Percentiles rank a stretch among this genome's conserved stretches.
Evolutionary conservation across 1,140 invertebrate species (phyloP).

Genomic region (Rhyacophila brunnea): DNA sequence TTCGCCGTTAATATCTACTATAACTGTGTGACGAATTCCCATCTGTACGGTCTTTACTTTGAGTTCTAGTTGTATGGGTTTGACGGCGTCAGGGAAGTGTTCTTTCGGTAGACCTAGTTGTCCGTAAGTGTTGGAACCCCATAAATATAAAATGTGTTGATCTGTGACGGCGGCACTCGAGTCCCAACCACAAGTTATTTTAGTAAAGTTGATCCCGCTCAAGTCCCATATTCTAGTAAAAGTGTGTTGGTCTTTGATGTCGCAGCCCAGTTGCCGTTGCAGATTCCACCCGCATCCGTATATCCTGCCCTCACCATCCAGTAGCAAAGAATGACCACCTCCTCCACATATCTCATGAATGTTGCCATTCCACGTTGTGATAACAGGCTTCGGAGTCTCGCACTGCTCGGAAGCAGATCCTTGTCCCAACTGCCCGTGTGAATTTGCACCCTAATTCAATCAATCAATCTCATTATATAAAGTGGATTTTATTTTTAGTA

Average conservation of each 20-base stretch:
- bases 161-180: slow-evolving; percentile 65
- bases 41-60: slow-evolving; percentile 49
- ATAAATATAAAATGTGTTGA: slow-evolving; percentile 65
- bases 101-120: slow-evolving; percentile 65
- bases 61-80: slow-evolving; percentile 41
- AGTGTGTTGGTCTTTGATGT: slow-evolving; percentile 48
- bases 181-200: slow-evolving; percentile 71
- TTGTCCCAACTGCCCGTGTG: slow-evolving; percentile 76
- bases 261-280: slow-evolving; percentile 72
- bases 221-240: slow-evolving; percentile 57
- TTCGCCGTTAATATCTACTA: slow-evolving; percentile 62
- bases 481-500: too few relatives aligned
- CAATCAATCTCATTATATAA: too few relatives aligned
- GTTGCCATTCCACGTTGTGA: slow-evolving; percentile 42
- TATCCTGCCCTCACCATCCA: slow-evolving; percentile 65
- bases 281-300: slow-evolving; percentile 88
- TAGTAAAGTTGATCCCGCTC: slow-evolving; percentile 56
- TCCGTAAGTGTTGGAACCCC: slow-evolving; percentile 74
- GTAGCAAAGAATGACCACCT: slow-evolving; percentile 71
- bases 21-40: slow-evolving; percentile 68
- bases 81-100: slow-evolving; percentile 44
- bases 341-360: slow-evolving; percentile 69
- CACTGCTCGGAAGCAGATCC: slow-evolving; percentile 67
- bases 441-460: slow-evolving; percentile 73
- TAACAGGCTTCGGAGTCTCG: slow-evolving; percentile 57